Evolutionary conservation across 2,113 vertebrate genomes (phyloP).

Genomic region (Sturnira hondurensis): DNA sequence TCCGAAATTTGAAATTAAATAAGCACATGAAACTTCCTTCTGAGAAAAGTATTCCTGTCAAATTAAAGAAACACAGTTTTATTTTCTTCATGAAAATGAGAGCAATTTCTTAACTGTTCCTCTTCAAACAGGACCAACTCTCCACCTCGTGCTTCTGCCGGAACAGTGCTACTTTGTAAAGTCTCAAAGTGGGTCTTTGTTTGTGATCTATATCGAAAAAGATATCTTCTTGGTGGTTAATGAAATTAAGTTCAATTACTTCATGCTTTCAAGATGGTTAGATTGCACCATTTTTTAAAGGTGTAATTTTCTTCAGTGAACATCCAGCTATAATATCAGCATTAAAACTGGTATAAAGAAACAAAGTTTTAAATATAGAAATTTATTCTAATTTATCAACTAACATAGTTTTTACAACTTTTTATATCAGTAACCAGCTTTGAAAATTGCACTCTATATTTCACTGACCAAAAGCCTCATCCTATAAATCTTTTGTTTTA

Average conservation of each 20-base stretch:
- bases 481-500: neutral
- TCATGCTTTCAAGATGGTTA: neutral
- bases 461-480: neutral
- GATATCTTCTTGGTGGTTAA: neutral
- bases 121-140: slow-evolving; percentile 2
- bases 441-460: neutral
- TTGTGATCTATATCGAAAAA: neutral
- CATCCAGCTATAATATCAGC: neutral
- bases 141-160: neutral
- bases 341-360: neutral
- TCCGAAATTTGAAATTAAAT: slow-evolving; percentile 43
- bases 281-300: neutral
- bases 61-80: slow-evolving; percentile 18
- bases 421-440: neutral
- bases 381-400: slow-evolving; percentile 9
- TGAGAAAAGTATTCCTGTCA: neutral
- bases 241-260: neutral
- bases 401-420: neutral
- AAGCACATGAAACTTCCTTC: neutral
- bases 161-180: neutral
- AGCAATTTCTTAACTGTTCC: neutral
- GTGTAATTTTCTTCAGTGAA: neutral
- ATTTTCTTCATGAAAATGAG: neutral
- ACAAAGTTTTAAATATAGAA: slow-evolving; percentile 5
- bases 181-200: neutral